Base-by-base conservation (phyloP, 2,113 vertebrate species). In the Thamnaconus septentrionalis region DNA sequence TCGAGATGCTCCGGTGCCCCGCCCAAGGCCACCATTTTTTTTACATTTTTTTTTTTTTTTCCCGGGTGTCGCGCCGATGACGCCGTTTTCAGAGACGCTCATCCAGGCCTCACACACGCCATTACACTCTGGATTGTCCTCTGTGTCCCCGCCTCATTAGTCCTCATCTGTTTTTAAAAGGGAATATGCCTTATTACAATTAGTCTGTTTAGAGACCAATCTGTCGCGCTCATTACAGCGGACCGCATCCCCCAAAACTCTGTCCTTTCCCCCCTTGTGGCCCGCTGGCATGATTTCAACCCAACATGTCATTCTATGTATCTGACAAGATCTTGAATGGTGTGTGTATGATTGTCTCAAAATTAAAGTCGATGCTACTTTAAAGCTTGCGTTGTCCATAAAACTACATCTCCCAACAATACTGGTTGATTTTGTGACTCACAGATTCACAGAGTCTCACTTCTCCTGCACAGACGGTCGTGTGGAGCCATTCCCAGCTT, bases 161-260 rank as follows among this genome's bases (percentile, higher is more conserved):
- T 69, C 74, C 79, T 69, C 73, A 84, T 86, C 73, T 85, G 83
- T 82, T 84, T 86, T 89, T 81, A 87, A 86, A 86, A 76, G 66
- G 63, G 79, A 79, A 81, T 78, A 79, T 80, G 83, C 70, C 73
- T 83, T 87, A 71, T 82, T 69, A 64, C 84, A 86, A 81, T 88
- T 88, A 88, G 79, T 74, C 75, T 73, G 63, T 75, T 83, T 85
- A 80, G 81, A 85, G 77, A 66, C 67, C 81, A 81, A 75, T 83
- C 83, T 82, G 73, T 79, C 80, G 82, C 46, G 60, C 77, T 73
- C 68, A 81, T 83, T 86, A 85, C 59, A 40, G 58, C 39, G 42
- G 77, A 54, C 66, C 63, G 64, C 55, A 61, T 61, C 63, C 39
- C 60, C 53, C 69, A 7, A 60, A 50, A 9, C 59, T 43, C 61